phyloP scores from a whole-genome alignment of 30 jellyfish, hydroid and myxozoan genomes.

The Cassiopea xamachana region DNA sequence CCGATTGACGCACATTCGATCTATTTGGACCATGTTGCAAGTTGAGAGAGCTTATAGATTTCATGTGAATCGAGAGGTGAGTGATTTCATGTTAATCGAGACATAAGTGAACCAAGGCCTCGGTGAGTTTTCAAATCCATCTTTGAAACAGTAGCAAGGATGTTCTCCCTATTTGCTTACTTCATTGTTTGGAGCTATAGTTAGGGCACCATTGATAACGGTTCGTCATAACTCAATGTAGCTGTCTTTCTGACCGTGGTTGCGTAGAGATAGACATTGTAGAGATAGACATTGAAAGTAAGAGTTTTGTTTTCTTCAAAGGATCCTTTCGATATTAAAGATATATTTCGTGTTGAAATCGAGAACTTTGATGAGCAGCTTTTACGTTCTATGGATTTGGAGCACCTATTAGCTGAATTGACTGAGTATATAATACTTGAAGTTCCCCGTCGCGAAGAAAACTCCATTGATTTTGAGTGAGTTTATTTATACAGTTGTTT shows the following conservation, averaged over 20 bases:
- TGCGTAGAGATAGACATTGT: no score
- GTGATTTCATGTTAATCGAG: not conserved
- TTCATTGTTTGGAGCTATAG: not conserved
- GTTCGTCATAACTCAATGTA: no score
- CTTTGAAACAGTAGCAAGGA: not conserved
- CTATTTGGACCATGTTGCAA: slow-evolving; percentile 74
- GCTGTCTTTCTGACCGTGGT: no score
- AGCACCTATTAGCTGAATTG: slow-evolving; percentile 41
- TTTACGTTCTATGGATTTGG: slow-evolving; percentile 42
- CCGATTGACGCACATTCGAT: slow-evolving; percentile 73
- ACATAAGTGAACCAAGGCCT: not conserved
- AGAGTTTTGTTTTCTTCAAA: not conserved
- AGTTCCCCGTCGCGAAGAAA: slow-evolving; percentile 33
- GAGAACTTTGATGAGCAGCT: slow-evolving; percentile 9
- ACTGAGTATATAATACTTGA: slow-evolving; percentile 72
- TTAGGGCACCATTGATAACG: no score
- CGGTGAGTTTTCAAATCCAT: not conserved
- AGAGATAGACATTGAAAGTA: no score
- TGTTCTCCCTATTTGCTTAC: not conserved
- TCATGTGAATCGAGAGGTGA: slow-evolving; percentile 51
- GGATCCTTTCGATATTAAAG: slow-evolving; percentile 51
- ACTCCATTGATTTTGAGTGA: slow-evolving; percentile 27
- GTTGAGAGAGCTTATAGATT: slow-evolving; percentile 68
- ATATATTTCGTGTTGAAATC: slow-evolving; percentile 26
- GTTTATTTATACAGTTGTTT: not conserved